These are phyloP conservation scores for Rhorus exstirpatorius DNA, from an alignment of 2,888 invertebrate genomes.

Conservation along the genomic window DNA sequence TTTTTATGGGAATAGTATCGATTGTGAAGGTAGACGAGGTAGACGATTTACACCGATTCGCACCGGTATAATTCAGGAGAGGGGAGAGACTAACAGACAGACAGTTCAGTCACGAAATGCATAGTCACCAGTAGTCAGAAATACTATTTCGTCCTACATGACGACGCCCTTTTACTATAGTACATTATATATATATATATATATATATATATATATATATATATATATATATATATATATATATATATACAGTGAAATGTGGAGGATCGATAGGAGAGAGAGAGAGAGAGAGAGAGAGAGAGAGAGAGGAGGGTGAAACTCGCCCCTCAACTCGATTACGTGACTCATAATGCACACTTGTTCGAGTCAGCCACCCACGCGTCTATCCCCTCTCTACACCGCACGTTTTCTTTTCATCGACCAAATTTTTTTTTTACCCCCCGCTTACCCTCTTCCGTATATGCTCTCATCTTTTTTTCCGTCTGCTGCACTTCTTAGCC, in stretches of 20 bases:
- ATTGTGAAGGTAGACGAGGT: not conserved
- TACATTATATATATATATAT: not conserved
- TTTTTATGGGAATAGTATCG: too few species aligned
- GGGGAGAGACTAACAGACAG: slow-evolving; percentile 27
- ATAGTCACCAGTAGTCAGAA: slow-evolving; percentile 23
- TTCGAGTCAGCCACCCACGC: slow-evolving; percentile 71
- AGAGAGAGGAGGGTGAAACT: slow-evolving; percentile 72
- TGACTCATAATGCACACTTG: slow-evolving; percentile 83
- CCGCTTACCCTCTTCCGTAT: slow-evolving; percentile 16
- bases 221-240: slow-evolving; percentile 5
- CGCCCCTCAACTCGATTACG: slow-evolving; percentile 79
- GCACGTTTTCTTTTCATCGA: slow-evolving; percentile 67
- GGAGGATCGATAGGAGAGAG: slow-evolving; percentile 80
- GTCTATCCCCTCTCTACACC: slow-evolving; percentile 18
- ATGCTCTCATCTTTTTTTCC: slow-evolving; percentile 52
- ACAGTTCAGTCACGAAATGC: slow-evolving; percentile 51
- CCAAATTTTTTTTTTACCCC: slow-evolving; percentile 34
- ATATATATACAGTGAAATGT: slow-evolving; percentile 65
- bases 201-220: not conserved
- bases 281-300: slow-evolving; percentile 70
- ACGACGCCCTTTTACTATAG: slow-evolving; percentile 43
- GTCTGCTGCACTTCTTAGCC: slow-evolving; percentile 56
- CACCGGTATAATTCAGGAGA: slow-evolving; percentile 65
- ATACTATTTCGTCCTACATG: slow-evolving; percentile 33
- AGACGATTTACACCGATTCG: not conserved